Percentiles rank a stretch among this genome's conserved stretches.
phyloP scores from a whole-genome alignment of 2,113 vertebrate species.

The Elanus axillaris region DNA sequence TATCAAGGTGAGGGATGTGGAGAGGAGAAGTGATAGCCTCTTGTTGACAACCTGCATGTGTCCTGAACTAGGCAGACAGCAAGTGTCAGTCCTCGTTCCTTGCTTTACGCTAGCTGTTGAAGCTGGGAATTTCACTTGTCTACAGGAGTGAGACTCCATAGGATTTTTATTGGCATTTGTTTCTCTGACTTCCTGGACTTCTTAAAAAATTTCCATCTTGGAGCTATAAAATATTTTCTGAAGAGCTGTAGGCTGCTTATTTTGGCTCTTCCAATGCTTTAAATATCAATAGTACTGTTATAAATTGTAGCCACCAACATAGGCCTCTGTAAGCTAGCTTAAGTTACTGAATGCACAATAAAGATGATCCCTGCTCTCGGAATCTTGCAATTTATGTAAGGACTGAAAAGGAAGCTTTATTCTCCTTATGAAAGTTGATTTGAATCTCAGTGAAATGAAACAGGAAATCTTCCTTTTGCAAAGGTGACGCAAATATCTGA shows the following conservation, averaged over 20 bases:
- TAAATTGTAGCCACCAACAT: background rate
- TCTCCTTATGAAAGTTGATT: background rate
- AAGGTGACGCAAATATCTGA: background rate
- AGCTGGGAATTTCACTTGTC: background rate
- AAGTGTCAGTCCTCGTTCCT: background rate
- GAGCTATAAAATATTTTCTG: background rate
- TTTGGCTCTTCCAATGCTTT: background rate
- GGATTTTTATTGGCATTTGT: background rate
- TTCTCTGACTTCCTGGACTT: background rate
- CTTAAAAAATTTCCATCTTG: background rate
- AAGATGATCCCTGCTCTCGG: background rate
- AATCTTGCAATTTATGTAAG: background rate
- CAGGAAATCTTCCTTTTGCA: background rate
- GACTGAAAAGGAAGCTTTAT: background rate
- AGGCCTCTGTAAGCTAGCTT: background rate
- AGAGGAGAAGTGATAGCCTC: background rate
- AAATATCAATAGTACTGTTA: background rate
- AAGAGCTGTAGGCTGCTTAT: background rate
- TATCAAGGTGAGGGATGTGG: background rate
- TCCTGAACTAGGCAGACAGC: background rate
- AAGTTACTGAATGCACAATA: background rate
- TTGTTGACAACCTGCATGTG: background rate
- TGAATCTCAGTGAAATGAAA: background rate
- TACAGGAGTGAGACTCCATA: background rate
- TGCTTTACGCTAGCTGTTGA: background rate